A percentile compares a stretch with the other conserved stretches of the same genome.
These are phyloP conservation scores for Oscheius sp. DNA, from an alignment of 1,140 invertebrate genomes.

Conservation along the genomic window DNA sequence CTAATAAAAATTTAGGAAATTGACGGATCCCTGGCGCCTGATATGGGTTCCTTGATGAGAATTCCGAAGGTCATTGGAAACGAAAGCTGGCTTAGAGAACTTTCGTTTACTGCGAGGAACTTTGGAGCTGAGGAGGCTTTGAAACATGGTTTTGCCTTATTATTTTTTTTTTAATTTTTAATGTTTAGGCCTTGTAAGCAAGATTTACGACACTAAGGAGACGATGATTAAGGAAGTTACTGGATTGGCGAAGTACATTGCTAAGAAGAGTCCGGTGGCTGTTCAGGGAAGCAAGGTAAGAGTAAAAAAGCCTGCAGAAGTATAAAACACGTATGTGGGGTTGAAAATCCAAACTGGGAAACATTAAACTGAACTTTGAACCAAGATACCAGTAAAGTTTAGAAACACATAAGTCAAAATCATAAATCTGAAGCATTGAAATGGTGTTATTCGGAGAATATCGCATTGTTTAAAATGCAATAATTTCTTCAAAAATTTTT, in stretches of 20 bases:
- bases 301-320: too few species aligned
- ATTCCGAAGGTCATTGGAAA: conserved; percentile 88
- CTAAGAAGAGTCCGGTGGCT: conserved; percentile 88
- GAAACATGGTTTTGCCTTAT: conserved; percentile 71
- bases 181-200: conserved; percentile 32
- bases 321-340: too few species aligned
- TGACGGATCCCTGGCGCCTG: conserved; percentile 79
- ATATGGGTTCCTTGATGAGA: conserved; percentile 87
- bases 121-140: conserved; percentile 77
- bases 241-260: conserved; percentile 75
- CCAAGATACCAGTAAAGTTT: too few species aligned
- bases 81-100: conserved; percentile 79
- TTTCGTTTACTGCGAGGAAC: conserved; percentile 81
- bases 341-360: too few species aligned
- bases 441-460: too few species aligned
- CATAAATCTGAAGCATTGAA: too few species aligned
- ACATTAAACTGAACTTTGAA: too few species aligned
- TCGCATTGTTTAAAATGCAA: too few species aligned
- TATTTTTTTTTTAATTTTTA: neutral
- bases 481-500: too few species aligned
- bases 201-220: conserved; percentile 33
- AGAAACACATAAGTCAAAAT: too few species aligned
- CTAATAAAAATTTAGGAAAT: conserved; percentile 60
- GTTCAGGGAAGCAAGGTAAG: conserved; percentile 69
- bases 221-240: conserved; percentile 73